phyloP scores from a whole-genome alignment of 1,140 invertebrate genomes.

The Atta texana region DNA sequence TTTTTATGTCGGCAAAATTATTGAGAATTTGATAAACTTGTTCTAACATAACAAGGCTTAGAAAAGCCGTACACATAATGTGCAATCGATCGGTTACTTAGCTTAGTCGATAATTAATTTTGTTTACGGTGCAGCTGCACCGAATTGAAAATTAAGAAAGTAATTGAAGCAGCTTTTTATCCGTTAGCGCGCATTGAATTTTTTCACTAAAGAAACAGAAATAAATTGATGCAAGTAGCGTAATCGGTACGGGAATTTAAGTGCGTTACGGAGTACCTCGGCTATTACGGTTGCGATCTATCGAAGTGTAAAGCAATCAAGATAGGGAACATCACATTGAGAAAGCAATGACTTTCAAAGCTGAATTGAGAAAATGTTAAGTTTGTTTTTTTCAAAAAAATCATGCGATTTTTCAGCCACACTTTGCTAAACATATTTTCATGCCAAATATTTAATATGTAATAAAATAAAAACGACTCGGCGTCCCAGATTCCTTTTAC shows the following conservation, averaged over 20 bases:
- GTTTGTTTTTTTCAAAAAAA: constrained; percentile 4
- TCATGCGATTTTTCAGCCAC: not conserved
- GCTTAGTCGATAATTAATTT: constrained; percentile 46
- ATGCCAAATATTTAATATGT: constrained; percentile 31
- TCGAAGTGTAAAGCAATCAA: constrained; percentile 48
- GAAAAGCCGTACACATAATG: constrained; percentile 16
- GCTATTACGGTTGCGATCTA: not conserved
- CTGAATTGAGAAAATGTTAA: constrained; percentile 7
- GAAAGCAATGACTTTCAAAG: constrained; percentile 26
- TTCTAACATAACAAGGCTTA: not conserved
- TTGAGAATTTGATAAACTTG: not conserved
- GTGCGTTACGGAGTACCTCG: not conserved
- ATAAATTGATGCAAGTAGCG: constrained; percentile 50
- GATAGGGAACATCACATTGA: not conserved
- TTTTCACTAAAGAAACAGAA: constrained; percentile 44
- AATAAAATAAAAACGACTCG: not conserved
- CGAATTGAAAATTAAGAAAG: constrained; percentile 56
- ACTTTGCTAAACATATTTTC: constrained; percentile 8
- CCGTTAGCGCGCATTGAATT: constrained; percentile 5
- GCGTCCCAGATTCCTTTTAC: constrained; percentile 25
- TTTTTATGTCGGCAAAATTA: not conserved
- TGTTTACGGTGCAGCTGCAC: constrained; percentile 30
- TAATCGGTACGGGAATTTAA: constrained; percentile 37
- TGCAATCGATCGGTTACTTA: constrained; percentile 20
- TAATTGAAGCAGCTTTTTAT: constrained; percentile 20